Conservation (phyloP, 1,140 invertebrate species). For the Drosophila simulans region DNA sequence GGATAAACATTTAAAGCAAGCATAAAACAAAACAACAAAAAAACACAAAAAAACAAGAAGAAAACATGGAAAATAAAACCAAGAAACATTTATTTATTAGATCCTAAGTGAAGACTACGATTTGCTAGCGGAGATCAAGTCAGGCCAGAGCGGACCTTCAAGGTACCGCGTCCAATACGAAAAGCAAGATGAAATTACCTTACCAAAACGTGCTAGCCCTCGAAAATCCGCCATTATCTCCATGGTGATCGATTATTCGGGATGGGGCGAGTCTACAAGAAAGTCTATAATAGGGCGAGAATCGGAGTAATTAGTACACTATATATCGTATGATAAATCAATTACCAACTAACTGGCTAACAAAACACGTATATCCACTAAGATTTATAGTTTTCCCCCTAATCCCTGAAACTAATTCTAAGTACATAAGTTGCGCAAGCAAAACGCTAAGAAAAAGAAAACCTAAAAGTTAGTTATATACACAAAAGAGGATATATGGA, state of each 20-base stretch:
- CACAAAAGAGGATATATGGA: constrained; percentile 16
- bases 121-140: constrained; percentile 4
- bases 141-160: constrained; percentile 27
- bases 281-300: constrained; percentile 23
- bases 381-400: constrained; percentile 31
- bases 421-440: constrained; percentile 20
- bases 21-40: neutral
- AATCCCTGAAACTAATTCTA: constrained; percentile 32
- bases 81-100: constrained; percentile 68
- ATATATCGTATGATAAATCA: constrained; percentile 36
- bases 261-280: constrained; percentile 34
- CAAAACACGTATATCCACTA: constrained; percentile 18
- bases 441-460: constrained; percentile 7
- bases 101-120: constrained; percentile 33
- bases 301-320: constrained; percentile 9
- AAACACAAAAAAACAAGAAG: constrained; percentile 4
- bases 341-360: constrained; percentile 42
- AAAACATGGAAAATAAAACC: constrained; percentile 25
- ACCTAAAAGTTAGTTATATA: constrained; percentile 42
- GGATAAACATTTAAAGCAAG: constrained; percentile 39
- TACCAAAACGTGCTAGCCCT: constrained; percentile 55
- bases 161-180: constrained; percentile 61
- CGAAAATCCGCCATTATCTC: constrained; percentile 1
- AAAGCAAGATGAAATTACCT: constrained; percentile 74
- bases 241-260: constrained; percentile 3